phyloP scores from a whole-genome alignment of 2,113 vertebrate species.

The Actenoides hombroni region DNA sequence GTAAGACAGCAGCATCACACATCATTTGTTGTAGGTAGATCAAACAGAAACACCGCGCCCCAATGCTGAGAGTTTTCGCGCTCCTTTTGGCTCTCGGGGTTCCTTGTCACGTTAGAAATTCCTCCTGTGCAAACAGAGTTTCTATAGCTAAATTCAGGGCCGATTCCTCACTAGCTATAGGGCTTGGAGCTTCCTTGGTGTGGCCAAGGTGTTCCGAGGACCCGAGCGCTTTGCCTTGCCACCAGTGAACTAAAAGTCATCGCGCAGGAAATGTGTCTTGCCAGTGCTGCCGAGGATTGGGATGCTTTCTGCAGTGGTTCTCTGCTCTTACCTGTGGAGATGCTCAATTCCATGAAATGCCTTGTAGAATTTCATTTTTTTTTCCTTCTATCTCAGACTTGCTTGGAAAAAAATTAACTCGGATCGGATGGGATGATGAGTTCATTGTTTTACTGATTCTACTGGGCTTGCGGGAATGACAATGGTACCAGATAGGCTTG shows the following conservation, averaged over 20 bases:
- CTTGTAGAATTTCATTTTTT: neutral
- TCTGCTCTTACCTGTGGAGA: neutral
- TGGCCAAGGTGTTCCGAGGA: neutral
- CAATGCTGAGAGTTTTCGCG: neutral
- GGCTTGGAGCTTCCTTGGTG: neutral
- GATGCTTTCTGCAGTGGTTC: neutral
- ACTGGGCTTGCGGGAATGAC: slow-evolving; percentile 50
- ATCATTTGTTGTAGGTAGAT: neutral
- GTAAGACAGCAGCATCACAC: neutral
- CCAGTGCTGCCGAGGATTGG: neutral
- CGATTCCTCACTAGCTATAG: neutral
- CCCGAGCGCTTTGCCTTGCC: neutral
- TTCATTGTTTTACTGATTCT: slow-evolving; percentile 57
- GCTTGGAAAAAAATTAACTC: neutral
- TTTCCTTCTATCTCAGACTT: neutral
- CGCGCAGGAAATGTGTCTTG: accelerated
- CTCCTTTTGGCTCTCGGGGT: neutral
- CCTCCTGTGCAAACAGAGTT: neutral
- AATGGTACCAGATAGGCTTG: slow-evolving; percentile 43
- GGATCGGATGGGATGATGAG: slow-evolving; percentile 8
- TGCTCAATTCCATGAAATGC: neutral
- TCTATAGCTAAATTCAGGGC: neutral
- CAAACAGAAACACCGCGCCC: neutral
- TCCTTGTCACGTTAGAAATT: neutral
- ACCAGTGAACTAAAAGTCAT: neutral